Conservation (phyloP, 2,888 invertebrate species). For the Lumbricus terrestris region DNA sequence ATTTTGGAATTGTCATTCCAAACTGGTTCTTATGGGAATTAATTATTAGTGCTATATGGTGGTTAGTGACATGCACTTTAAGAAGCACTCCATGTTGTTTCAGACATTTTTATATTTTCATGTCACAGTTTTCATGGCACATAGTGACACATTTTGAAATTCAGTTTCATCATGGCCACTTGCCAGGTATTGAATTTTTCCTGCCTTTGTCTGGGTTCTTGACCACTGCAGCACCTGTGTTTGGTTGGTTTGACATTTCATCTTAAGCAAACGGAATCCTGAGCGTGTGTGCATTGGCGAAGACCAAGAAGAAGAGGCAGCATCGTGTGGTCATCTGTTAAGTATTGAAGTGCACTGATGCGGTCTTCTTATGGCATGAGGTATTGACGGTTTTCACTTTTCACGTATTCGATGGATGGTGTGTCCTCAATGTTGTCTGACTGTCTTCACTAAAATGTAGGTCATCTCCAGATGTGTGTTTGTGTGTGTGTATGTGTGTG, state of each 20-base stretch:
- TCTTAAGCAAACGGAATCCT: background rate
- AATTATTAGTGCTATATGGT: no score
- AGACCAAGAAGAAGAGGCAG: no score
- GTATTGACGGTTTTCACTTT: background rate
- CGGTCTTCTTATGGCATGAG: background rate
- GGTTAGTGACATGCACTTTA: no score
- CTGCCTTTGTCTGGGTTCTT: background rate
- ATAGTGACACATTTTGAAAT: background rate
- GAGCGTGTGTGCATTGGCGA: background rate
- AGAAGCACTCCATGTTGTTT: background rate
- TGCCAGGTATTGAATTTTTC: no score
- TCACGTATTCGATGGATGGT: no score
- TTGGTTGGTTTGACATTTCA: background rate
- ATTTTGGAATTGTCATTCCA: no score
- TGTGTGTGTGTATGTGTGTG: no score
- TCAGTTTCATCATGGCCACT: background rate
- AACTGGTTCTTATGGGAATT: no score
- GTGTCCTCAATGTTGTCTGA: background rate
- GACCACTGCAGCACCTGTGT: constrained; percentile 3
- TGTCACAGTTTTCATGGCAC: background rate
- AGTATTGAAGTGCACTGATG: background rate
- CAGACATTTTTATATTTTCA: background rate
- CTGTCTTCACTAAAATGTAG: background rate
- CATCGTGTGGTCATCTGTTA: background rate
- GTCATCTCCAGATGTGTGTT: background rate